Evolutionary conservation across 2,797 vertebrate species (phyloP), one percentile per base, ranked within the genome.

Genomic region (Oreortyx pictus): DNA sequence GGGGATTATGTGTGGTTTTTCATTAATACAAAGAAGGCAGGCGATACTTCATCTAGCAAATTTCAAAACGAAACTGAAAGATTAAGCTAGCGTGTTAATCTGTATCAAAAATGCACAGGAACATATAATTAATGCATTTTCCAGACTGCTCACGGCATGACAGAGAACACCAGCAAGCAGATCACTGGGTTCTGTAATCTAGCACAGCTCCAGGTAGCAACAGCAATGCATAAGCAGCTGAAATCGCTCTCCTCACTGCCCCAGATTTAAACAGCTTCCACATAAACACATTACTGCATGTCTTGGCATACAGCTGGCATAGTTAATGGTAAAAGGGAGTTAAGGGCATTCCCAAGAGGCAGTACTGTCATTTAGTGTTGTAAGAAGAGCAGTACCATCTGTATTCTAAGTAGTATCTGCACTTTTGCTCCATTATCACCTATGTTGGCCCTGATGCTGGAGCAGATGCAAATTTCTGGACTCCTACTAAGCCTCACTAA

Each of bases 11-110:
- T 72, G 82, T 90, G 59, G 73, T 59, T 81, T 65, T 85, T 84
- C 70, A 56, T 70, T 82, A 92, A 80, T 4, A n/a, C 60, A 60
- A 73, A 43, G 66, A 85, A 93, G 23, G 57, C 74, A 78, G 95
- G 76, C 11, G 5, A 60, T 68, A 86, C 59, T 49, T 95, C 60
- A 68, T 14, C 37, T 74, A 74, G 64, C 56, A 89, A 90, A 96
- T 44, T 87, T 90, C 76, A 50, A n/a, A 95, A 95, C 24, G 74
- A 73, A 85, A 73, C 56, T 4, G 57, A 77, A 90, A 84, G 68
- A 92, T 91, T 91, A 92, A 88, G 59, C 70, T 23, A 74, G 59
- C 7, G 1, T 31, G 82, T 59, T 81, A 88, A 90, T 87, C 15
- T 16, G 41, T 59, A 60, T 44, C 41, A 79, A 20, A 81, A 91